Conservation (phyloP, 2,113 vertebrate species). For the Fregetta grallaria region DNA sequence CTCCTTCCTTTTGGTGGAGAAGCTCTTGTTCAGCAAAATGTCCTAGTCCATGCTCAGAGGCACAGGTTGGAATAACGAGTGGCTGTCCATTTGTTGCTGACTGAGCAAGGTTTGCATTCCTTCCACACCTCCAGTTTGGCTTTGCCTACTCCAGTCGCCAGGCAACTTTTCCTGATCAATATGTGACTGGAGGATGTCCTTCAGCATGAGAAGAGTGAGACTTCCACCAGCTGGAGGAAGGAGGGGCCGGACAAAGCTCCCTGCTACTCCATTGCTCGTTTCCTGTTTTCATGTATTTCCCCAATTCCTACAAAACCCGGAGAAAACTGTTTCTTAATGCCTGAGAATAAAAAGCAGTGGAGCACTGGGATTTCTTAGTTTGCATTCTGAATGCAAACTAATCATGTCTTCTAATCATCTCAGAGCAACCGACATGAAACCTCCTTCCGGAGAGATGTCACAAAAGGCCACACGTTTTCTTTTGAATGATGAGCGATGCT, state of each 20-base stretch:
- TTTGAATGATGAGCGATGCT: not conserved
- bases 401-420: conserved; percentile 9
- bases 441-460: conserved; percentile 42
- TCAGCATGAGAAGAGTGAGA: not conserved
- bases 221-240: not conserved
- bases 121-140: not conserved
- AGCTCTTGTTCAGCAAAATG: not conserved
- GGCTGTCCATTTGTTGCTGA: not conserved
- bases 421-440: conserved; percentile 45
- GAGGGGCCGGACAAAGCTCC: not conserved
- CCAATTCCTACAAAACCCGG: not conserved
- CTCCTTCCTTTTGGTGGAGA: not conserved
- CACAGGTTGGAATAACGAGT: not conserved
- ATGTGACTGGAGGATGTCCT: not conserved
- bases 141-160: not conserved
- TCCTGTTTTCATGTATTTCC: not conserved
- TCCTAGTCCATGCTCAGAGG: not conserved
- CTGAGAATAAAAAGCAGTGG: not conserved
- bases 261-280: not conserved
- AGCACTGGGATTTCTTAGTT: conserved; percentile 19
- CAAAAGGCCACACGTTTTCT: conserved; percentile 34
- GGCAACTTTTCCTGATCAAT: not conserved
- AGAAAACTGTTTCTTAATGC: conserved; percentile 28
- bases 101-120: not conserved
- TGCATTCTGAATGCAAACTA: not conserved